Conservation (phyloP, 2,888 invertebrate species). For the Mycalesis mineus region DNA sequence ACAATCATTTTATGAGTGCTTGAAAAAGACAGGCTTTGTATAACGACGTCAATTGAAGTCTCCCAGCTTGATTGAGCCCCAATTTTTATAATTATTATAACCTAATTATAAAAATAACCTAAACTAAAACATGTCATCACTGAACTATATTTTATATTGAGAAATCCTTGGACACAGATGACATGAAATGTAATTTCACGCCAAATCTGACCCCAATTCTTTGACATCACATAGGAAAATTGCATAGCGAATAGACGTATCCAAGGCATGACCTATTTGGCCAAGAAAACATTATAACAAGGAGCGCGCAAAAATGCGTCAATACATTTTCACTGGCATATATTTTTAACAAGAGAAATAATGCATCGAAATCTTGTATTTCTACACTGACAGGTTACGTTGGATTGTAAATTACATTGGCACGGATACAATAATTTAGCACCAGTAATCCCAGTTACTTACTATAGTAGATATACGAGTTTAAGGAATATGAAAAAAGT, state of each 20-base stretch:
- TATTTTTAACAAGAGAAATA: slow-evolving; percentile 1
- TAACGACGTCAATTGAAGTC: too few relatives aligned
- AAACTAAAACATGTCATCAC: too few relatives aligned
- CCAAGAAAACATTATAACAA: slow-evolving; percentile 12
- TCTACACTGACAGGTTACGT: slow-evolving; percentile 1
- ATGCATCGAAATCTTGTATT: background rate
- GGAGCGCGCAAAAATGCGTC: background rate
- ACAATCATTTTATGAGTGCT: too few relatives aligned
- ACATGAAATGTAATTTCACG: slow-evolving; percentile 28
- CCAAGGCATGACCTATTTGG: slow-evolving; percentile 23
- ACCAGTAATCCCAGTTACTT: background rate
- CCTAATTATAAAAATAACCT: too few relatives aligned
- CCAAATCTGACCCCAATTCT: slow-evolving; percentile 47
- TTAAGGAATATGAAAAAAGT: too few relatives aligned
- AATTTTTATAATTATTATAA: too few relatives aligned
- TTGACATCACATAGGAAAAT: slow-evolving; percentile 19
- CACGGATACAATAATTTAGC: slow-evolving; percentile 4
- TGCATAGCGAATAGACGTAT: slow-evolving; percentile 22
- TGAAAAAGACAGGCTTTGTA: too few relatives aligned
- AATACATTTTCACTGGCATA: background rate
- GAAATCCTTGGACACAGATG: too few relatives aligned
- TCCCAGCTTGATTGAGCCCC: too few relatives aligned
- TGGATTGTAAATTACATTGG: slow-evolving; percentile 5
- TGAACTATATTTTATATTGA: background rate
- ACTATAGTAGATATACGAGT: too few relatives aligned